Evolutionary conservation across 23 tunicate genomes (phyloP), one percentile per base, ranked within the genome.

Genomic region (Oikopleura dioica): DNA sequence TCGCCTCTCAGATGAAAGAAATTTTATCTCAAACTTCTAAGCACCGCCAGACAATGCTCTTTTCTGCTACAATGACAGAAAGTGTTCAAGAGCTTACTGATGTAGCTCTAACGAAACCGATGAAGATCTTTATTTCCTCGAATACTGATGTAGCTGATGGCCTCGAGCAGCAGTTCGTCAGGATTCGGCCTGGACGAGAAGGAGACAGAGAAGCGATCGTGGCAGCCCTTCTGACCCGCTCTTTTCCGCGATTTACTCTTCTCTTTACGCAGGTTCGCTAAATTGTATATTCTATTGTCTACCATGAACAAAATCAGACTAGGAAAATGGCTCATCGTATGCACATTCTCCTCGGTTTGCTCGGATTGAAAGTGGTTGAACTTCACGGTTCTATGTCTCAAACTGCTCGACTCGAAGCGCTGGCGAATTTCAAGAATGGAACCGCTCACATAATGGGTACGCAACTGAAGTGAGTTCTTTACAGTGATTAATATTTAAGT

Each of bases 121-220:
- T 85, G 0, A 85, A 83, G 36, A 69, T 91, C 37, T 85, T 85
- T 78, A 83, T 91, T 28, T 84, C 85, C 68, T 76, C 82, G 77
- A 85, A 85, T 76, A 85, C 92, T 23, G 97, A 91, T 76, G 97
- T 91, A 29, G 97, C 97, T 1, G 92, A 89, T 9, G 85, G 75
- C 69, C 80, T 91, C 35, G 38, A 83, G 0, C 97, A 91, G 51
- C 92, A 91, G 50, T 91, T 91, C 38, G 82, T 91, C 55, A 77
- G 92, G 36, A 91, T 91, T 9, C 82, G 97, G 35, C 78, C 80
- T 35, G 82, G 80, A 30, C 80, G 79, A 68, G 97, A 91, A 78
- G 97, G 87, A 12, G 97, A 91, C 68, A 76, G 97, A 35, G 97
- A 91, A 76, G 97, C 97, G n/a, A 82, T 91, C 30, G 87, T 91